Base-by-base conservation (phyloP, 2,888 invertebrate genomes). In the Oscheius sp. region DNA sequence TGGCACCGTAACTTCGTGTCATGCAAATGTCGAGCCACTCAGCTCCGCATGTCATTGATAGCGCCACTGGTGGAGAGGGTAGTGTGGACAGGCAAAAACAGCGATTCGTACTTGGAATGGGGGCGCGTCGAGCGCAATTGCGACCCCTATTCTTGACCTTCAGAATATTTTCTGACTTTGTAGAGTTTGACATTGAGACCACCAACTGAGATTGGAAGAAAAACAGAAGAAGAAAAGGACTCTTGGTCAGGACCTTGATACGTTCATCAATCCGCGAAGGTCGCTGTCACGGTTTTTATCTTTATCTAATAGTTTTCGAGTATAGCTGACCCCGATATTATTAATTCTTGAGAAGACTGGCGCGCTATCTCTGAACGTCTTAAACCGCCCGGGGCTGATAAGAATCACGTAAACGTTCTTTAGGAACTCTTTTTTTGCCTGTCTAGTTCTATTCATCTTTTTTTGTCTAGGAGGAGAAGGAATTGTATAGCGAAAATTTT, bases 11-110 rank as follows among this genome's bases (percentile, higher is more conserved):
- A 61, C 45, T 29, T n/a, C 29, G 45, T 57, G 39, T 57, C 61
- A 61, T 61, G 61, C 61, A 61, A 61, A 61, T 61, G 61, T n/a
- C 61, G 45, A 31, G 31, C 61, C 61, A 61, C 61, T 61, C 27
- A 42, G 45, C 61, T 45, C 45, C 42, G 61, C 61, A 61, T 61
- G 61, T 61, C 61, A 61, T 61, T 61, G 61, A 42, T 45, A 61
- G 45, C 45, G 45, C 23, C 45, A 61, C n/a, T n/a, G n/a, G n/a
- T n/a, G n/a, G n/a, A n/a, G n/a, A n/a, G n/a, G 20, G 61, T 33
- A 45, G 29, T 20, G 61, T 61, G 45, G 34, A 57, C 39, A 23
- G 57, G 12, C 34, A 57, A 57, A 57, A 17, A 57, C 34, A 57
- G n/a, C 57, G 25, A 57, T 37, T 57, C 57, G 57, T 57, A 57